A percentile compares a stretch with the other conserved stretches of the same genome.
Conservation (phyloP, 1,140 invertebrate species). For the Drosophila santomea region DNA sequence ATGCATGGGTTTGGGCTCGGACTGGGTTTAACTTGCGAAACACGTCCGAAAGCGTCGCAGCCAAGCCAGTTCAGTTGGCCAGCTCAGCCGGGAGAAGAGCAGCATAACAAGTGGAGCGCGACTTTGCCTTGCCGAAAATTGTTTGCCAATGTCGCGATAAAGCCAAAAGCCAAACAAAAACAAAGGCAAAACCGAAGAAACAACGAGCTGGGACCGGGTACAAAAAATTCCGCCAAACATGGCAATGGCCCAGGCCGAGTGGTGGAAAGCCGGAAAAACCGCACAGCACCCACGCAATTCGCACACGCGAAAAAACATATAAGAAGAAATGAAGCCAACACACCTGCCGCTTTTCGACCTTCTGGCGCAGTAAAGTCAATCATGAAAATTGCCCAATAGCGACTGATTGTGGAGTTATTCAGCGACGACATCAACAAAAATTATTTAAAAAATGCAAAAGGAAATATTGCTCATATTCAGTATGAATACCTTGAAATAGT, state of each 20-base stretch:
- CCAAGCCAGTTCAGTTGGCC: conserved; percentile 12
- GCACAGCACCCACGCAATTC: conserved; percentile 17
- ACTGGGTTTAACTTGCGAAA: conserved; percentile 63
- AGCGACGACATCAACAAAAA: conserved; percentile 31
- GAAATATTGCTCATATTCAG: background rate
- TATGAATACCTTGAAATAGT: no score
- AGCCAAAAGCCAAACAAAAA: conserved; percentile 35
- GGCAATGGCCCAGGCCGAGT: background rate
- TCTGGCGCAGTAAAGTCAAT: conserved; percentile 35
- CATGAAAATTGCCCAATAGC: conserved; percentile 34
- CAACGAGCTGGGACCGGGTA: background rate
- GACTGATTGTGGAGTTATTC: conserved; percentile 26
- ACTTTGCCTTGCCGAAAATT: conserved; percentile 54
- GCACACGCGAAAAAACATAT: conserved; percentile 18
- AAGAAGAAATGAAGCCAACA: background rate
- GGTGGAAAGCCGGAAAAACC: conserved; percentile 32
- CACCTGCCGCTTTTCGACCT: conserved; percentile 44
- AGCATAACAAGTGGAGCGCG: conserved; percentile 78
- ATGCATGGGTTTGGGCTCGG: background rate
- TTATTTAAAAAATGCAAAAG: background rate
- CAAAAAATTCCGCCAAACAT: conserved; percentile 25
- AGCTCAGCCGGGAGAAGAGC: conserved; percentile 30
- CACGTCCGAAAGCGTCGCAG: conserved; percentile 53
- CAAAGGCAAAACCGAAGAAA: conserved; percentile 20
- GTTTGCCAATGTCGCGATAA: conserved; percentile 80